These are phyloP conservation scores for Lepus townsendii DNA, from an alignment of 2,797 vertebrate genomes.

Conservation along the genomic window DNA sequence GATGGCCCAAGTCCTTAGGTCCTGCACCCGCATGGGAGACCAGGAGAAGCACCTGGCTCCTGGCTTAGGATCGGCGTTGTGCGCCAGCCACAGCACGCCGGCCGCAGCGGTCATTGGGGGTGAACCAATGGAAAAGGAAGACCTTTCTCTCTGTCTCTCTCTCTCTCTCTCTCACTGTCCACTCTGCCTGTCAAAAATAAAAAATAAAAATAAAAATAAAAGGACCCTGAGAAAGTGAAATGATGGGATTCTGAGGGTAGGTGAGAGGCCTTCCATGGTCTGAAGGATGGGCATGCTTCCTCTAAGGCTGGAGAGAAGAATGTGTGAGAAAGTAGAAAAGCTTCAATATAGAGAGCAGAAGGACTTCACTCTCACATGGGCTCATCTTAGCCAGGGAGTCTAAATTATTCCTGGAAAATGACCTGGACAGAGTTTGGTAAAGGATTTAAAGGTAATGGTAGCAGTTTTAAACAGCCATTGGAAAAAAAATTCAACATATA, in stretches of 20 bases:
- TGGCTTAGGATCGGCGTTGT: too few relatives aligned
- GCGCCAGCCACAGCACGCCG: too few relatives aligned
- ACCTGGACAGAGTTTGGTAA: not conserved
- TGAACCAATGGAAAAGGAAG: too few relatives aligned
- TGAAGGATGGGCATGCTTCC: not conserved
- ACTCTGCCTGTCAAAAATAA: not conserved
- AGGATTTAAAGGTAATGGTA: not conserved
- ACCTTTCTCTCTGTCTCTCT: too few relatives aligned
- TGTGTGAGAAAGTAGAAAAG: not conserved
- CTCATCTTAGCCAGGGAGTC: not conserved
- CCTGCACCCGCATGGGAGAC: too few relatives aligned
- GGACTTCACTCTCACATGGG: not conserved
- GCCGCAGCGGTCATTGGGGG: too few relatives aligned
- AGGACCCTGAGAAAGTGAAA: not conserved
- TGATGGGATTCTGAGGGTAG: not conserved
- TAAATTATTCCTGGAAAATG: not conserved
- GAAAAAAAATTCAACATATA: not conserved
- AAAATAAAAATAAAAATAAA: too few relatives aligned
- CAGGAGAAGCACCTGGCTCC: too few relatives aligned
- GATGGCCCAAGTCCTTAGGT: too few relatives aligned
- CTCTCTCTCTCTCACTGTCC: too few relatives aligned
- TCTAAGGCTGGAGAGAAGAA: not conserved
- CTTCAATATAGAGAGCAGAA: not conserved
- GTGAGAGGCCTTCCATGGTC: not conserved
- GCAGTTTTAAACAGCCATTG: not conserved